A percentile compares a stretch with the other conserved stretches of the same genome.
phyloP scores from a whole-genome alignment of 92 coral and sea anemone genomes.

The Porites lobata region DNA sequence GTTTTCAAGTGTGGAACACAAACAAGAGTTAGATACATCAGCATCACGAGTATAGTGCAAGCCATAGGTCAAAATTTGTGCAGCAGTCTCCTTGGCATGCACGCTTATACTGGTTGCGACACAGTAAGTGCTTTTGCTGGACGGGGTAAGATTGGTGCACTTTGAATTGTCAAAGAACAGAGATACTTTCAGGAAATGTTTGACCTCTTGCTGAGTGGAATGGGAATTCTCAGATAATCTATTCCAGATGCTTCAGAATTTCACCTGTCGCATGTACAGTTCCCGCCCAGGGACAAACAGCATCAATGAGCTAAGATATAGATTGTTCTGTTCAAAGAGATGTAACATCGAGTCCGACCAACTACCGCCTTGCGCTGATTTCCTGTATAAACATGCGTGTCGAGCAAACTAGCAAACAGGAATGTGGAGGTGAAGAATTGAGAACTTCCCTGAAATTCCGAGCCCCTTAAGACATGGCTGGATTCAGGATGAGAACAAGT shows the following conservation, averaged over 20 bases:
- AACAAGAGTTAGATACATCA: conserved; percentile 59
- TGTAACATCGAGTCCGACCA: conserved; percentile 28
- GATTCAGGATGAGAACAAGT: conserved; percentile 44
- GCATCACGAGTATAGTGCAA: conserved; percentile 57
- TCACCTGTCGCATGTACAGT: conserved; percentile 47
- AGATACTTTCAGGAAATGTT: conserved; percentile 42
- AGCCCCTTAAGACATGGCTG: conserved; percentile 58
- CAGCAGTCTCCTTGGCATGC: conserved; percentile 69
- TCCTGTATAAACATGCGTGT: conserved; percentile 14
- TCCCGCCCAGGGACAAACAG: conserved; percentile 52
- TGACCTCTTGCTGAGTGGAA: conserved; percentile 36
- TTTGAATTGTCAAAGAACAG: conserved; percentile 31
- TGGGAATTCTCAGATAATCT: conserved; percentile 56
- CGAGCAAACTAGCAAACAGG: conserved; percentile 66
- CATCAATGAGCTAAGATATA: conserved; percentile 56
- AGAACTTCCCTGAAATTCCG: conserved; percentile 43
- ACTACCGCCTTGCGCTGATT: conserved; percentile 21
- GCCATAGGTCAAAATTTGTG: conserved; percentile 60
- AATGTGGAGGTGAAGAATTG: conserved; percentile 54
- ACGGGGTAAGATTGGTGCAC: conserved; percentile 47
- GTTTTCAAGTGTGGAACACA: conserved; percentile 65
- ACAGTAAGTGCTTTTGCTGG: conserved; percentile 79
- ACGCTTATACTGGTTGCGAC: conserved; percentile 78
- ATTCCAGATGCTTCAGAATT: conserved; percentile 35
- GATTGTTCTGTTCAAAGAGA: conserved; percentile 39